A percentile compares a stretch with the other conserved stretches of the same genome.
These are phyloP conservation scores for Meloidogyne chitwoodi DNA, from an alignment of 1,140 invertebrate genomes.

Conservation along the genomic window DNA sequence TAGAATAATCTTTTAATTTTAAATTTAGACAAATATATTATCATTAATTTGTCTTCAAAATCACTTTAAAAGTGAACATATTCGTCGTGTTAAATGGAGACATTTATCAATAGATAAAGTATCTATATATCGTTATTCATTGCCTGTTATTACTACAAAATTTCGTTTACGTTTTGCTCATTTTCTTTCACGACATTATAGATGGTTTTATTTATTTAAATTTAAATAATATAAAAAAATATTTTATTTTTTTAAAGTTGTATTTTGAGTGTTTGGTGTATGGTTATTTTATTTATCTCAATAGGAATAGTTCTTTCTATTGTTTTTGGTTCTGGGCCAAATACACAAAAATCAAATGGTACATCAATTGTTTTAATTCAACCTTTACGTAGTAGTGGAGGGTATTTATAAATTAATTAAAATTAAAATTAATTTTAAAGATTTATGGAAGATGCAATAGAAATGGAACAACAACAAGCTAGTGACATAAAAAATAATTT, in stretches of 20 bases:
- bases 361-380: background rate
- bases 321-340: background rate
- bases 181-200: slow-evolving; percentile 35
- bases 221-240: background rate
- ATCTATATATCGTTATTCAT: slow-evolving; percentile 42
- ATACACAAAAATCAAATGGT: background rate
- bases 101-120: slow-evolving; percentile 47
- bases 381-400: background rate
- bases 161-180: slow-evolving; percentile 37
- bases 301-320: slow-evolving; percentile 31
- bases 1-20: background rate
- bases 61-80: slow-evolving; percentile 41
- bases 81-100: slow-evolving; percentile 52
- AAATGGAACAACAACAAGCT: background rate
- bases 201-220: slow-evolving; percentile 23
- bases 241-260: slow-evolving; percentile 7
- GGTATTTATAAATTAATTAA: background rate
- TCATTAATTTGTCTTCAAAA: slow-evolving; percentile 26
- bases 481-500: background rate
- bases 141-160: slow-evolving; percentile 43
- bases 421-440: background rate
- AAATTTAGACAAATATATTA: background rate
- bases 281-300: slow-evolving; percentile 31
- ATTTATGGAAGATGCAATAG: background rate
- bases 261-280: slow-evolving; percentile 27